These are phyloP conservation scores for Sarcophilus harrisii DNA, from an alignment of 2,797 vertebrate species.

Conservation along the genomic window DNA sequence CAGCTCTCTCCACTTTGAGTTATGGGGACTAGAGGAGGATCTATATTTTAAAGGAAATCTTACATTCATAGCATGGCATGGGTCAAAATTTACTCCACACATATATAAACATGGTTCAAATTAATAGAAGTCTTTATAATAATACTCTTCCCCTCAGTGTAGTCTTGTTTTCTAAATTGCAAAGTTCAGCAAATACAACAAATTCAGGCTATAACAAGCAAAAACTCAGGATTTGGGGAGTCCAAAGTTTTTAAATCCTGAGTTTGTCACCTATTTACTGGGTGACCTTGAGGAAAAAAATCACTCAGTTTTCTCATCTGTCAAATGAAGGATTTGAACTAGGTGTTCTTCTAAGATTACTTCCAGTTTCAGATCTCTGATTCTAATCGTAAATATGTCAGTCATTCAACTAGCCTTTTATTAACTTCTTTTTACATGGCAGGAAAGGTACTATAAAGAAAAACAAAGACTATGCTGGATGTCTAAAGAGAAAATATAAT, in stretches of 20 bases:
- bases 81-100: neutral
- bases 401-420: neutral
- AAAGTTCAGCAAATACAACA: neutral
- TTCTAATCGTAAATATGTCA: neutral
- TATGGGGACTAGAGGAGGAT: neutral
- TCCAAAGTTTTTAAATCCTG: neutral
- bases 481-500: neutral
- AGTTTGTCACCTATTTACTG: neutral
- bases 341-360: neutral
- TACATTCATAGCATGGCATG: neutral
- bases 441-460: neutral
- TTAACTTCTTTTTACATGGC: neutral
- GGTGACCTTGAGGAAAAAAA: neutral
- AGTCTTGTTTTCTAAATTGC: neutral
- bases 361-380: neutral
- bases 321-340: neutral
- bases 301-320: neutral
- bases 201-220: neutral
- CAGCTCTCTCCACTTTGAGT: neutral
- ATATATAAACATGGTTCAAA: neutral
- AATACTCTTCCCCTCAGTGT: neutral
- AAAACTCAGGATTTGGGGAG: neutral
- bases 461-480: neutral
- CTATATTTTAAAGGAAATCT: neutral
- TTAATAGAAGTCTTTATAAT: neutral